These are phyloP conservation scores for Phortica magna DNA, from an alignment of 2,888 invertebrate species.

Conservation along the genomic window DNA sequence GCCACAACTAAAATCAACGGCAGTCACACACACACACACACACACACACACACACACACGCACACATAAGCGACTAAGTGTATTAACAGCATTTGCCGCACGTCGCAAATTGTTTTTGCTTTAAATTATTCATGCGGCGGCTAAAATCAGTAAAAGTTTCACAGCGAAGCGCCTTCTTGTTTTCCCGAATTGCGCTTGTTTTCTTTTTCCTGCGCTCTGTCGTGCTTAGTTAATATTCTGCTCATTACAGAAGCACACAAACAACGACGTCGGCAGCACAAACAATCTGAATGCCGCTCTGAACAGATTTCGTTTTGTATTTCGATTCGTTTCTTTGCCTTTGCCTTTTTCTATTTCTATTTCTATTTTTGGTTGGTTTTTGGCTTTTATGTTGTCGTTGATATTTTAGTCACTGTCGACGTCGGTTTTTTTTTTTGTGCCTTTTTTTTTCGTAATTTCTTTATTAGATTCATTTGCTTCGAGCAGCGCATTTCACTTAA, in stretches of 20 bases:
- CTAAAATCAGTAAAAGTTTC: constrained; percentile 44
- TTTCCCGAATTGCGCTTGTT: constrained; percentile 16
- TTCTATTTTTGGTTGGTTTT: neutral
- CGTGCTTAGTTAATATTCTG: constrained; percentile 65
- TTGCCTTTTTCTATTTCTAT: neutral
- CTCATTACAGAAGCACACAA: constrained; percentile 57
- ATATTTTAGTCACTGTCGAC: constrained; percentile 26
- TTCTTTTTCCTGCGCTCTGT: constrained; percentile 2
- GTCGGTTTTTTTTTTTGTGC: constrained; percentile 17
- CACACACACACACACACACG: constrained; percentile 24
- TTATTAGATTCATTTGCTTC: constrained; percentile 36
- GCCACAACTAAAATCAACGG: too few relatives aligned
- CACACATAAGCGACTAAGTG: constrained; percentile 23
- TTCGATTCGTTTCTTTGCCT: neutral
- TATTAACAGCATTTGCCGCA: constrained; percentile 28
- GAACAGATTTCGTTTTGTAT: neutral
- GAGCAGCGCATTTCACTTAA: constrained; percentile 50
- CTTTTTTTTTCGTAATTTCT: constrained; percentile 9
- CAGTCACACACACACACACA: neutral
- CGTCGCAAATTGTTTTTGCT: constrained; percentile 55
- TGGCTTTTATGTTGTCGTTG: neutral
- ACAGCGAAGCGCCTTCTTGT: neutral
- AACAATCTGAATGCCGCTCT: constrained; percentile 34
- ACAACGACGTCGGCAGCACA: constrained; percentile 11
- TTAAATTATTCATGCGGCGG: constrained; percentile 63